phyloP scores from a whole-genome alignment of 2,888 invertebrate genomes.

The Caenorhabditis sp. region DNA sequence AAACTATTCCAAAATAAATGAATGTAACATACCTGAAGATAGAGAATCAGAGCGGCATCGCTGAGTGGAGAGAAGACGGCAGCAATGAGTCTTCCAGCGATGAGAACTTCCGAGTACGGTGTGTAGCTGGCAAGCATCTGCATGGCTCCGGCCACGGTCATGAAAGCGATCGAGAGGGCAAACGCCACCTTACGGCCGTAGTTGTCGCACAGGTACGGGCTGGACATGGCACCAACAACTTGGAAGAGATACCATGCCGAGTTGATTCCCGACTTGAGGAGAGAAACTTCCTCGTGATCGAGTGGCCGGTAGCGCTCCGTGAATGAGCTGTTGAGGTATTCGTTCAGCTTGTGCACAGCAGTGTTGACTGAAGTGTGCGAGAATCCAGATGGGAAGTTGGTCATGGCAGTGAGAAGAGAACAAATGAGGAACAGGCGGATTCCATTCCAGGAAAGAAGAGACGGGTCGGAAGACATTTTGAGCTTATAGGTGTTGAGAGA shows the following conservation, averaged over 20 bases:
- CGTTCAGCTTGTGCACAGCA: slow-evolving; percentile 76
- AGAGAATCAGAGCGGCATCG: slow-evolving; percentile 79
- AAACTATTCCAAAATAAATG: too few species aligned
- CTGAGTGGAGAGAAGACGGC: slow-evolving; percentile 80
- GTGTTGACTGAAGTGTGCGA: slow-evolving; percentile 79
- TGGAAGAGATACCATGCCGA: slow-evolving; percentile 79
- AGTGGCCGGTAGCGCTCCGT: slow-evolving; percentile 67
- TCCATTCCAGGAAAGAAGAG: slow-evolving; percentile 64
- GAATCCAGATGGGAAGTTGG: slow-evolving; percentile 79
- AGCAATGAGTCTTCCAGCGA: slow-evolving; percentile 76
- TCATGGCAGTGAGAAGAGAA: slow-evolving; percentile 76
- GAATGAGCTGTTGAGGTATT: slow-evolving; percentile 76
- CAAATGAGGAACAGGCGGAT: slow-evolving; percentile 75
- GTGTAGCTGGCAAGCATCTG: slow-evolving; percentile 77
- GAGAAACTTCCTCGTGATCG: slow-evolving; percentile 69
- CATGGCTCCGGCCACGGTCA: slow-evolving; percentile 79
- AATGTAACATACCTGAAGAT: slow-evolving; percentile 80
- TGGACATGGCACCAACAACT: slow-evolving; percentile 75
- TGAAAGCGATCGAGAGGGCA: slow-evolving; percentile 75
- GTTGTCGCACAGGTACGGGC: slow-evolving; percentile 76
- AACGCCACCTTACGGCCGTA: slow-evolving; percentile 80
- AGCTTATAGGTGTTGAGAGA: slow-evolving; percentile 20
- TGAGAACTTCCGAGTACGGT: slow-evolving; percentile 78
- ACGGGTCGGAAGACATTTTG: slow-evolving; percentile 54
- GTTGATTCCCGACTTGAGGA: slow-evolving; percentile 70